Evolutionary conservation across 2,113 vertebrate species (phyloP).

Genomic region (Opisthocomus hoazin): DNA sequence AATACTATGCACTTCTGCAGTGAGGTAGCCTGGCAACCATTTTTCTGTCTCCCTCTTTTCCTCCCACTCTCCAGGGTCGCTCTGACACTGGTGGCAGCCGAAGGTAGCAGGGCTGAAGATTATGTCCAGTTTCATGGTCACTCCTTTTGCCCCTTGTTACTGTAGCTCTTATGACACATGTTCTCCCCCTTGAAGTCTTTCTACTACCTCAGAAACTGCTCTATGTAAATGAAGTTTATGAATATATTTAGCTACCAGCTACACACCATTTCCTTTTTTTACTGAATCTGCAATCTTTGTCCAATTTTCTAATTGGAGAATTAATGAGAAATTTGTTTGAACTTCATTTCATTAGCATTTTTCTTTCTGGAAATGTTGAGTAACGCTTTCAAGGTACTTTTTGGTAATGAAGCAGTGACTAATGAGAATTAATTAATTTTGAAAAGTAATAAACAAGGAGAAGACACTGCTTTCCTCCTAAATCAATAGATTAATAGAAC

Average conservation of each 20-base stretch:
- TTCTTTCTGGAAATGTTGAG: not conserved
- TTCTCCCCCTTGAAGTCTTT: not conserved
- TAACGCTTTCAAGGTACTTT: not conserved
- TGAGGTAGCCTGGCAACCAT: rapidly evolving
- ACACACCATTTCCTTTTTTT: not conserved
- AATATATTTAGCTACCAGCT: not conserved
- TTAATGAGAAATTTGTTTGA: not conserved
- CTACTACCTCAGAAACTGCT: not conserved
- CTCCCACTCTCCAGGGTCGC: rapidly evolving
- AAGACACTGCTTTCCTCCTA: not conserved
- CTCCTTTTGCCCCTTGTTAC: not conserved
- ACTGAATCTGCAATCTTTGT: not conserved
- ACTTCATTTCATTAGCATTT: not conserved
- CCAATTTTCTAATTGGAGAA: not conserved
- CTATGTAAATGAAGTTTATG: not conserved
- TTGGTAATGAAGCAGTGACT: not conserved
- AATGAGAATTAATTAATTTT: not conserved
- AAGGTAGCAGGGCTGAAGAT: not conserved
- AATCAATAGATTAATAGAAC: not conserved
- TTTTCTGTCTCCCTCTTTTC: not conserved
- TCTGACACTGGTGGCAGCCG: not conserved
- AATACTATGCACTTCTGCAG: not conserved
- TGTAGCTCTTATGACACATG: rapidly evolving
- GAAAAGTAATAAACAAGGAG: not conserved
- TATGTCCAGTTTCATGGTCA: not conserved